These are phyloP conservation scores for Omphaloscelis lunosa DNA, from an alignment of 2,888 invertebrate species.

Conservation along the genomic window DNA sequence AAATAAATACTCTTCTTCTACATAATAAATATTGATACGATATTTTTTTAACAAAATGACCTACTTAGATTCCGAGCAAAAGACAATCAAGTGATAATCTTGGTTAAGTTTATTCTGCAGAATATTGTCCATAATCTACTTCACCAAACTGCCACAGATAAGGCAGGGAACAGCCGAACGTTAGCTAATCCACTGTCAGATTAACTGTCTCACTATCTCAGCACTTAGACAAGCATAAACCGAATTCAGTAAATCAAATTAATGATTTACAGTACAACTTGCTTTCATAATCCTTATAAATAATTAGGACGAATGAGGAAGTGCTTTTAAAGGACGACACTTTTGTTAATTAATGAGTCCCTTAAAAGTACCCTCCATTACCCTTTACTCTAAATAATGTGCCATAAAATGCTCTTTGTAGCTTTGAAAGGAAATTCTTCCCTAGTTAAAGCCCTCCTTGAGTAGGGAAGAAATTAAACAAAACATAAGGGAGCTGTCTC, in stretches of 20 bases:
- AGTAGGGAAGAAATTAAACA: neutral
- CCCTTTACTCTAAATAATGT: neutral
- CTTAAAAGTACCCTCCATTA: constrained; percentile 1
- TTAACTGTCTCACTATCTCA: constrained; percentile 19
- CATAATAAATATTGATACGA: too few relatives aligned
- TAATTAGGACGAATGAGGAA: constrained; percentile 1
- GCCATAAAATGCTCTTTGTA: neutral
- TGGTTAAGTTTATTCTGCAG: neutral
- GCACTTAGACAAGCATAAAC: constrained; percentile 17
- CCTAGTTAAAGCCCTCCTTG: neutral
- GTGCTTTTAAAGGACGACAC: neutral
- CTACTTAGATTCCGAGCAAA: too few relatives aligned
- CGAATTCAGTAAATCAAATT: constrained; percentile 14
- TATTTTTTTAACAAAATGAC: too few relatives aligned
- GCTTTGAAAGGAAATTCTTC: neutral
- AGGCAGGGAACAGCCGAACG: neutral
- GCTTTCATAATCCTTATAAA: neutral
- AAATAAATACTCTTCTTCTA: too few relatives aligned
- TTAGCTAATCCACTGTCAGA: constrained; percentile 18
- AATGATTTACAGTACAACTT: constrained; percentile 4
- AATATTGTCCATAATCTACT: neutral
- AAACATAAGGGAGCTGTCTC: neutral
- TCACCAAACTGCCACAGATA: constrained; percentile 8
- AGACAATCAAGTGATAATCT: neutral
- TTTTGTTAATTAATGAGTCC: constrained; percentile 5